A percentile compares a stretch with the other conserved stretches of the same genome.
phyloP scores from a whole-genome alignment of 2,888 invertebrate genomes.

The Ypsolopha scabrella region DNA sequence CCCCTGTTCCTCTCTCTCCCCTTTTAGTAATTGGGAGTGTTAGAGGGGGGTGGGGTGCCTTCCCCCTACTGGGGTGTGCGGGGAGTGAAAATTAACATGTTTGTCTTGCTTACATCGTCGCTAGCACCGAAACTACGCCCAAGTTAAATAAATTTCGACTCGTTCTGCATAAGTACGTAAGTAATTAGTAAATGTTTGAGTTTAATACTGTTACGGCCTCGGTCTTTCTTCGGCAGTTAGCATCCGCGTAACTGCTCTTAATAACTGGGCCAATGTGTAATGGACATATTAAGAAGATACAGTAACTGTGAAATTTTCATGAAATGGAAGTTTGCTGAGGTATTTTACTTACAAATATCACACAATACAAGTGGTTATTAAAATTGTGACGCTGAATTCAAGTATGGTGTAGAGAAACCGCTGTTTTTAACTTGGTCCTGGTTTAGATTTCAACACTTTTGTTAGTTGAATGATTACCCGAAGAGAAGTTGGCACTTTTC shows the following conservation, averaged over 20 bases:
- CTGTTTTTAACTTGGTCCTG: neutral
- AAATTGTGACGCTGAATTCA: no score
- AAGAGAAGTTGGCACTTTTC: no score
- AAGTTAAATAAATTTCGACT: conserved; percentile 65
- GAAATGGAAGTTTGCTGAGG: neutral
- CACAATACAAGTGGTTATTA: neutral
- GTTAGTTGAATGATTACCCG: neutral
- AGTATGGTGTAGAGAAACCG: no score
- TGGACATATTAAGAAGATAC: neutral
- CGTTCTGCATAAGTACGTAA: conserved; percentile 56
- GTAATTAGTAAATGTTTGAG: conserved; percentile 38
- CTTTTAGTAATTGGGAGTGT: conserved; percentile 10
- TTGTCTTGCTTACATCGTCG: conserved; percentile 67
- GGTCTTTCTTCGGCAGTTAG: conserved; percentile 42
- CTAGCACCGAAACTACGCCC: conserved; percentile 59
- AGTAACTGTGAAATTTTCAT: neutral
- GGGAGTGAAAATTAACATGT: conserved; percentile 63
- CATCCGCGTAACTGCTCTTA: neutral
- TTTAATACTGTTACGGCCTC: conserved; percentile 31
- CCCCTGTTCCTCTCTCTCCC: conserved; percentile 18
- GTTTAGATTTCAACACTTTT: neutral
- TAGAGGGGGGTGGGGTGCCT: conserved; percentile 2
- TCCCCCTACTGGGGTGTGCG: conserved; percentile 9
- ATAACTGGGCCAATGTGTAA: neutral
- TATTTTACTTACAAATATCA: neutral